These are phyloP conservation scores for Ganaspis sp. DNA, from an alignment of 1,140 invertebrate genomes.

Conservation along the genomic window DNA sequence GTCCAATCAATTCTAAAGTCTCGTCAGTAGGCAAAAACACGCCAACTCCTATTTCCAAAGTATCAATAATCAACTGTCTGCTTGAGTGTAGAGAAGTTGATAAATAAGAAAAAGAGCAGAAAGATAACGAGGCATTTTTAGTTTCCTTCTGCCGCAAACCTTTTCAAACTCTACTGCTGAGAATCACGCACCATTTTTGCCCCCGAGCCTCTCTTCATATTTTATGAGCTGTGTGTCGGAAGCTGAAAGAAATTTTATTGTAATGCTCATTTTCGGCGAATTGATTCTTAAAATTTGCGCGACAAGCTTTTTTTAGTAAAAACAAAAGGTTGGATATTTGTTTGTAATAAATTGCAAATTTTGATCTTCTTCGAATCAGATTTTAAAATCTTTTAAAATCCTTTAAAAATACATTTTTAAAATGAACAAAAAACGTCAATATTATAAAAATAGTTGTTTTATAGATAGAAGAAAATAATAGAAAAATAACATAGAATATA, in stretches of 20 bases:
- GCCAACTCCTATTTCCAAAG: background rate
- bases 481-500: too few relatives aligned
- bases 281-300: background rate
- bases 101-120: background rate
- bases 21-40: background rate
- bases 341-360: too few relatives aligned
- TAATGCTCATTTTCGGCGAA: background rate
- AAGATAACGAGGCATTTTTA: slow-evolving; percentile 24
- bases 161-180: background rate
- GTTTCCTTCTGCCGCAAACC: slow-evolving; percentile 6
- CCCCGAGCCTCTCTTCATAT: slow-evolving; percentile 15
- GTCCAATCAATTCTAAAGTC: slow-evolving; percentile 1
- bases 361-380: too few relatives aligned
- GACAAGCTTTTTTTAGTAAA: too few relatives aligned
- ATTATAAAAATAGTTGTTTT: too few relatives aligned
- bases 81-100: background rate
- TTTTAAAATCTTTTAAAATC: too few relatives aligned
- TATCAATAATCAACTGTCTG: slow-evolving; percentile 7
- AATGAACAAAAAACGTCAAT: too few relatives aligned
- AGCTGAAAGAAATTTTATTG: background rate
- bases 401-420: too few relatives aligned
- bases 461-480: too few relatives aligned
- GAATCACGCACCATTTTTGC: slow-evolving; percentile 25
- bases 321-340: too few relatives aligned
- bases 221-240: slow-evolving; percentile 7